These are phyloP conservation scores for Pangasianodon gigas DNA, from an alignment of 2,113 vertebrate species.

Conservation along the genomic window DNA sequence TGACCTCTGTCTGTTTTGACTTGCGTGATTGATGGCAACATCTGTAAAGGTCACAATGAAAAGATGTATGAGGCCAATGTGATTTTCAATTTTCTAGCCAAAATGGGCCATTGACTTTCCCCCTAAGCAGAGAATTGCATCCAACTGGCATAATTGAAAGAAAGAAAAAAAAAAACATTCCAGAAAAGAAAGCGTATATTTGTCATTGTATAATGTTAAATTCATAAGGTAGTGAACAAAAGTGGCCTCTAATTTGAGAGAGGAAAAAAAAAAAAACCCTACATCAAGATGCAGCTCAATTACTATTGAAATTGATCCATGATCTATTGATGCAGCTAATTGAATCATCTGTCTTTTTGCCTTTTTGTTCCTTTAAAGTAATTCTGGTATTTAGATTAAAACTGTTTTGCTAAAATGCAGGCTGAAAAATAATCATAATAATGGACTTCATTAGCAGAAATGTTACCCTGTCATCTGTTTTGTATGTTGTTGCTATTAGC, in stretches of 20 bases:
- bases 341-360: not conserved
- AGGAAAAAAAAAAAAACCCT: not conserved
- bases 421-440: not conserved
- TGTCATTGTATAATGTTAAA: slow-evolving; percentile 4
- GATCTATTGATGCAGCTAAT: not conserved
- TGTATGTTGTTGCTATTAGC: not conserved
- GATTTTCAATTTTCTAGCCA: slow-evolving; percentile 31
- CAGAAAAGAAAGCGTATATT: slow-evolving; percentile 3
- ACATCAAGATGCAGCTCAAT: not conserved
- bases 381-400: not conserved
- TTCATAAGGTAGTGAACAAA: slow-evolving; percentile 12
- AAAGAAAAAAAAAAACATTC: not conserved
- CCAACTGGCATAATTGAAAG: not conserved
- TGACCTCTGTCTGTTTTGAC: not conserved
- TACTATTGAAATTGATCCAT: not conserved
- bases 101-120: slow-evolving; percentile 35
- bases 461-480: not conserved
- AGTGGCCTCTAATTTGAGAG: not conserved
- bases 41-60: not conserved
- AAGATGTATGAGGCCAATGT: slow-evolving; percentile 34
- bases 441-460: not conserved
- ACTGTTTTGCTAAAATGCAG: not conserved
- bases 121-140: slow-evolving; percentile 21
- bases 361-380: not conserved
- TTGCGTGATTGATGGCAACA: slow-evolving; percentile 14